Evolutionary conservation across 2,113 vertebrate species (phyloP), one percentile per base, ranked within the genome.

Genomic region (Todiramphus chloris): DNA sequence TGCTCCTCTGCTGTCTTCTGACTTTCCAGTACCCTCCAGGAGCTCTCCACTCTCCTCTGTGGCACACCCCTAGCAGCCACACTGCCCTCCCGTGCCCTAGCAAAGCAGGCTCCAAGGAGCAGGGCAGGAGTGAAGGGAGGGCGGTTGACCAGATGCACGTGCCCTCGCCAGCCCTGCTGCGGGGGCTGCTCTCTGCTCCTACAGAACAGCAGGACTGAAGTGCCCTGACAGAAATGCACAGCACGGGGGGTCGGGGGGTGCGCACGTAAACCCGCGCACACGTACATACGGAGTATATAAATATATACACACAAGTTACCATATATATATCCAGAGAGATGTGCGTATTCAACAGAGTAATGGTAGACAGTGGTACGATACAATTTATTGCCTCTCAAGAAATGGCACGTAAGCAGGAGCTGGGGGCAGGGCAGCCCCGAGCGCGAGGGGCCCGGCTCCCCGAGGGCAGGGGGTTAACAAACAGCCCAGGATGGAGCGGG

Each of bases 371-470:
- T 97, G 98, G 97, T 97, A 98, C 96, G 89, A 98, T 94, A 97
- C 97, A 86, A 97, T 98, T 98, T 98, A 98, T 98, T 98, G 98
- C 96, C 96, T 97, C 97, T 98, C 97, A 97, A 96, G 97, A 97
- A 98, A 97, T 98, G 97, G 97, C 98, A 98, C 98, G 37, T 94
- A 95, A 97, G 95, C 96, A 94, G 94, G 97, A 97, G 30, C 1
- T 3, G 77, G 89, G 92, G 89, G 84, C 93, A 76, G 96, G 94
- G 96, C 91, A 89, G 97, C 94, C 94, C 90, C 90, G 78, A 84
- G 95, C 64, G 89, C 27, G 31, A 92, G 37, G 39, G 88, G 77
- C 69, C 58, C 94, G 92, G 64, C 90, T 89, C 92, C 96, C 95
- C 20, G 33, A 93, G 94, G 76, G 2, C 6, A 11, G 28, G 23